These are phyloP conservation scores for Metaphire vulgaris DNA, from an alignment of 1,140 invertebrate species.

Conservation along the genomic window DNA sequence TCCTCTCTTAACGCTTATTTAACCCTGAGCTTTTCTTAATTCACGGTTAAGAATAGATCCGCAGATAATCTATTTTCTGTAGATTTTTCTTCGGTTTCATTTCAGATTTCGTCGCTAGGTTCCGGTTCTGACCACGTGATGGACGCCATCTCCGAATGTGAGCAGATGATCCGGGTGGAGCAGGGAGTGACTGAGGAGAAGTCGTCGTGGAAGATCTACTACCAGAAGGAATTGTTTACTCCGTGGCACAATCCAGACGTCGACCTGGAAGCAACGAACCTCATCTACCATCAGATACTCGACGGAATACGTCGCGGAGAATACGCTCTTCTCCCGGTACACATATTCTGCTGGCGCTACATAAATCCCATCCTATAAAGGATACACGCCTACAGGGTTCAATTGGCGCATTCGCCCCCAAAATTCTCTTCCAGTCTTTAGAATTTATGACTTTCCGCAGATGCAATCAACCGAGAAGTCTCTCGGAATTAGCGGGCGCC, in stretches of 20 bases:
- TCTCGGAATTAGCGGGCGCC: too few relatives aligned
- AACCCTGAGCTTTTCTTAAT: neutral
- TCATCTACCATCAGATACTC: conserved; percentile 45
- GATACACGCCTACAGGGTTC: conserved; percentile 41
- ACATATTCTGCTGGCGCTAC: too few relatives aligned
- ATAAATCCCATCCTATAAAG: too few relatives aligned
- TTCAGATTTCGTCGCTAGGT: conserved; percentile 47
- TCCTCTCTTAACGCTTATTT: neutral
- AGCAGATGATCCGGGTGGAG: conserved; percentile 32
- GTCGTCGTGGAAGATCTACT: conserved; percentile 43
- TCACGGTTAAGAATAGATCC: too few relatives aligned
- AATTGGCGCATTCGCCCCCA: conserved; percentile 25
- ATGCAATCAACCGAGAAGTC: too few relatives aligned
- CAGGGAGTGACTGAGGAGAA: conserved; percentile 6
- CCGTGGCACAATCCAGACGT: conserved; percentile 39
- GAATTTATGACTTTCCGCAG: too few relatives aligned
- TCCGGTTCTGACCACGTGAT: conserved; percentile 44
- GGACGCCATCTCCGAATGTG: conserved; percentile 49
- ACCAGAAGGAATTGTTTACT: conserved; percentile 45
- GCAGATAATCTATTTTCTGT: too few relatives aligned
- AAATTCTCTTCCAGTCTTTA: too few relatives aligned
- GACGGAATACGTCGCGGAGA: conserved; percentile 42
- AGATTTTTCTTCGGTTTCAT: neutral
- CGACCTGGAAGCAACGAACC: conserved; percentile 37
- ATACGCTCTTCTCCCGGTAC: conserved; percentile 6